A percentile compares a stretch with the other conserved stretches of the same genome.
Conservation (phyloP, 2,113 vertebrate genomes). For the Patagioenas fasciata region DNA sequence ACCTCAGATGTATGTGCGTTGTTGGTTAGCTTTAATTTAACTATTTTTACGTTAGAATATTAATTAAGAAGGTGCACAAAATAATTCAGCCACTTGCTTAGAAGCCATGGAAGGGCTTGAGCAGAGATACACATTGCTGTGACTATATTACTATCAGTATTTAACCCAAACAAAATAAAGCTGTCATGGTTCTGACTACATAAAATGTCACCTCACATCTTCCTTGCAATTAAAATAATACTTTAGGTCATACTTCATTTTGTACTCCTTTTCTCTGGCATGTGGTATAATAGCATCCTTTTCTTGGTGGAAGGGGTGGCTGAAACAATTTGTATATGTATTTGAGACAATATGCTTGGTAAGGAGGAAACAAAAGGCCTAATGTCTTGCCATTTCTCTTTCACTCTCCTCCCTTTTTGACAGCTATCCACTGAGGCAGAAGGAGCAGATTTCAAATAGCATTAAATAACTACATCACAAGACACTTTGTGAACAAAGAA, state of each 20-base stretch:
- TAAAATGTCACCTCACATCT: background rate
- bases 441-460: background rate
- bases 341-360: background rate
- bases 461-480: background rate
- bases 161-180: background rate
- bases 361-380: background rate
- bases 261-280: background rate
- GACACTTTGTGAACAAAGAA: background rate
- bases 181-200: background rate
- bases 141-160: background rate
- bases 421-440: background rate
- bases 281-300: background rate
- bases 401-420: background rate
- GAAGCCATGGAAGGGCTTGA: background rate
- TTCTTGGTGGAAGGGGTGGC: background rate
- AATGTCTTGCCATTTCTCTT: background rate
- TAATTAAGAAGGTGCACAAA: background rate
- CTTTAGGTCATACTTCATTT: background rate
- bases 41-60: background rate
- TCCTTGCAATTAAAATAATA: background rate
- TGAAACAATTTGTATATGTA: background rate
- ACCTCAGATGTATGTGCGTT: background rate
- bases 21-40: background rate
- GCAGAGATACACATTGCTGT: background rate
- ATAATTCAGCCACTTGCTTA: background rate